Evolutionary conservation across 2,888 invertebrate species (phyloP).

Genomic region (Subacronicta megacephala): DNA sequence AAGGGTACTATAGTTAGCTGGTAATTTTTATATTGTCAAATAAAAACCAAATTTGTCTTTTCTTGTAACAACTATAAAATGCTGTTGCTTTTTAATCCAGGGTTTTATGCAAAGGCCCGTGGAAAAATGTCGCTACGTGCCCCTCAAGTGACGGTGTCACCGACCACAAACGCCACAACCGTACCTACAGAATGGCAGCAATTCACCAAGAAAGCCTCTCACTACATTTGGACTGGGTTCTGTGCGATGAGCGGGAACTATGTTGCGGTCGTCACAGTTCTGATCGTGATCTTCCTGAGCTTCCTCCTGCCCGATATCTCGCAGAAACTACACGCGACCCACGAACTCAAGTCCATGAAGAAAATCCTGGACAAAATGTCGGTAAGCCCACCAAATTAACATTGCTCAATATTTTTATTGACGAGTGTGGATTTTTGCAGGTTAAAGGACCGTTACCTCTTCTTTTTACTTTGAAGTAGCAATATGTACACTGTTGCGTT

Average conservation of each 20-base stretch:
- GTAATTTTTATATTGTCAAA: too few species aligned
- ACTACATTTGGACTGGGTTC: conserved; percentile 57
- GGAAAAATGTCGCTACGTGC: conserved; percentile 3
- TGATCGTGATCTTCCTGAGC: conserved; percentile 69
- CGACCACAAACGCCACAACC: neutral
- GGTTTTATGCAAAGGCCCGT: conserved; percentile 14
- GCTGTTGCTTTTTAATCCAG: conserved; percentile 17
- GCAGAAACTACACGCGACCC: conserved; percentile 66
- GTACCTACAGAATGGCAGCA: conserved; percentile 22
- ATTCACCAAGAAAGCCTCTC: conserved; percentile 32
- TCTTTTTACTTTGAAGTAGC: too few species aligned
- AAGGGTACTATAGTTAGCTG: too few species aligned
- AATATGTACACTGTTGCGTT: too few species aligned
- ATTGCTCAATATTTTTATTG: too few species aligned
- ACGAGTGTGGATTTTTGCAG: too few species aligned
- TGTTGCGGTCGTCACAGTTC: conserved; percentile 62
- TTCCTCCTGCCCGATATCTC: conserved; percentile 73
- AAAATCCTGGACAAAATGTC: conserved; percentile 68
- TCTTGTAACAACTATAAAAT: neutral
- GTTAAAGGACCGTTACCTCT: too few species aligned
- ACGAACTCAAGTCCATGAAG: conserved; percentile 73
- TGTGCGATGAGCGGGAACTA: conserved; percentile 62
- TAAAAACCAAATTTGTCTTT: too few species aligned
- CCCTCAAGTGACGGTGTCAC: neutral
- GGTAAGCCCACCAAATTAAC: conserved; percentile 59